Evolutionary conservation across 1,140 invertebrate species (phyloP).

Genomic region (Popillia japonica): DNA sequence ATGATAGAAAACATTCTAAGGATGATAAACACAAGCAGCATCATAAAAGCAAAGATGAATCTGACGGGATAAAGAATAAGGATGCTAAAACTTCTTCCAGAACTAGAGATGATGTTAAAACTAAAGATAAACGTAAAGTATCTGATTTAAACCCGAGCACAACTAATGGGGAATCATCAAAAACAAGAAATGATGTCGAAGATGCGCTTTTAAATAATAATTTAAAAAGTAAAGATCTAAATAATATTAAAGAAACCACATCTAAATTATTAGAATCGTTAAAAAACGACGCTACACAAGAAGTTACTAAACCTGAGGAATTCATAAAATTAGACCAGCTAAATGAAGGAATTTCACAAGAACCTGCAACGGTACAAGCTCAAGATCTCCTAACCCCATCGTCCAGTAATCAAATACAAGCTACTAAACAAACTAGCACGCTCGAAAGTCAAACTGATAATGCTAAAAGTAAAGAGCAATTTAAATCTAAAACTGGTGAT

Average conservation of each 20-base stretch:
- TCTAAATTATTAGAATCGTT: background rate
- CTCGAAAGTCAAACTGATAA: background rate
- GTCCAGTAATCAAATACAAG: background rate
- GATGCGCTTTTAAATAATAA: background rate
- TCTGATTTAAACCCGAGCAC: background rate
- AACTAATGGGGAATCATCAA: background rate
- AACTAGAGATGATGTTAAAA: background rate
- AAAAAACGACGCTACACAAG: background rate
- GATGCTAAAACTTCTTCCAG: background rate
- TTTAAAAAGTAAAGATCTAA: background rate
- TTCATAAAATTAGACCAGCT: background rate
- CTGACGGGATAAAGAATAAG: conserved; percentile 9
- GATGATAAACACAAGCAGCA: conserved; percentile 4
- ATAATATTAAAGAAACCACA: background rate
- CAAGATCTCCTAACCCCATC: background rate
- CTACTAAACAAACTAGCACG: background rate
- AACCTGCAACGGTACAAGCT: background rate
- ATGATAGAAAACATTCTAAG: background rate
- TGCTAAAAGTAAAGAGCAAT: background rate
- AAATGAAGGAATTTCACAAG: background rate
- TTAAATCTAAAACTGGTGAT: background rate
- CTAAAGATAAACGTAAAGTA: conserved; percentile 1
- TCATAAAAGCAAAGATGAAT: background rate
- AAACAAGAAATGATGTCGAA: conserved; percentile 10
- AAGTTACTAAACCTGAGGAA: background rate